These are phyloP conservation scores for Phyto melanocephala DNA, from an alignment of 2,888 invertebrate genomes.

Conservation along the genomic window DNA sequence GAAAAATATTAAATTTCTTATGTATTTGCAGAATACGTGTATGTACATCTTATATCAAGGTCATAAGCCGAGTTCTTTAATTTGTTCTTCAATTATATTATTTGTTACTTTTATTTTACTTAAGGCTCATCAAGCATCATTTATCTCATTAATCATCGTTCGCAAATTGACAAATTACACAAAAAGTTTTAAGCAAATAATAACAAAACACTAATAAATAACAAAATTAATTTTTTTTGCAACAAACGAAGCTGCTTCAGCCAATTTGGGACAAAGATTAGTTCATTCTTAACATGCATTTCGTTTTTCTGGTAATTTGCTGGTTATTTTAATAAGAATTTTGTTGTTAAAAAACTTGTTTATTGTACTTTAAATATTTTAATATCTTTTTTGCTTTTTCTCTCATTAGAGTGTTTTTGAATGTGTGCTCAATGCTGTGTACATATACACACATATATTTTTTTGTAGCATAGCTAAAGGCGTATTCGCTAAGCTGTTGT, in stretches of 20 bases:
- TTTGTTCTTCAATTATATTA: slow-evolving; percentile 31
- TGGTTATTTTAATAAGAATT: not conserved
- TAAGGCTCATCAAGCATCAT: not conserved
- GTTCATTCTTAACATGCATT: too few species aligned
- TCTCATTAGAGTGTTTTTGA: not conserved
- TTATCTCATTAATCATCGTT: slow-evolving; percentile 15
- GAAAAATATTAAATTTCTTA: too few species aligned
- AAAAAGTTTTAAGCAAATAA: not conserved
- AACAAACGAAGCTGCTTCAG: too few species aligned
- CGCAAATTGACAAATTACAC: slow-evolving; percentile 52
- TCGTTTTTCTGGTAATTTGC: too few species aligned
- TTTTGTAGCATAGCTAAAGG: slow-evolving; percentile 45
- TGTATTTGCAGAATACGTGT: too few species aligned
- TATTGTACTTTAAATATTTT: too few species aligned
- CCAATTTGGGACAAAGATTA: too few species aligned
- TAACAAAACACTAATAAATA: not conserved
- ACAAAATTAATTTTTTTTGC: slow-evolving; percentile 18
- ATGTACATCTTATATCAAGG: not conserved
- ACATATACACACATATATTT: not conserved
- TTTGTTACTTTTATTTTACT: not conserved
- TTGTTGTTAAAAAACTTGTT: not conserved
- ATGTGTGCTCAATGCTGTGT: not conserved
- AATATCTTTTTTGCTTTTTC: not conserved
- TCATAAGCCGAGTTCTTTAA: slow-evolving; percentile 23
- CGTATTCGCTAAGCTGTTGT: slow-evolving; percentile 32